Base-by-base conservation (phyloP, 2,113 vertebrate species). In the Podarcis raffonei region DNA sequence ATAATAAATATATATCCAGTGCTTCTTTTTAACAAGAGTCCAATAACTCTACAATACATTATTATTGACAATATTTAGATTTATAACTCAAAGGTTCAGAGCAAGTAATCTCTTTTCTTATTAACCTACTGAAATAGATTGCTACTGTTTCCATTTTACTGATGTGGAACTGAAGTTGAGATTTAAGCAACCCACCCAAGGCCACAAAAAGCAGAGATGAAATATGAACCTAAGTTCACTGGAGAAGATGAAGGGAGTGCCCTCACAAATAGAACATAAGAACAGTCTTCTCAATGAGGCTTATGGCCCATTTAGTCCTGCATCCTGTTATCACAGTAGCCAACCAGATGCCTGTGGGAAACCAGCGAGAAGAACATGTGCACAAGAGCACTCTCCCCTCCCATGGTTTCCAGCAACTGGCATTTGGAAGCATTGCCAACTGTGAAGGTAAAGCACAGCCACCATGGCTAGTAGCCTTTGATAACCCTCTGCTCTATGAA, bases 21-120 rank as follows among this genome's bases (percentile, higher is more conserved):
- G 65, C 57, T 89, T 84, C 80, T 78, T 78, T 84, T 83, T 74
- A 37, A 32, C 39, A 68, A 27, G 48, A 72, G 62, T 77, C n/a
- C 32, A 84, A 84, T 68, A 27, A 87, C 25, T 81, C 66, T 7
- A 80, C 15, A 23, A 16, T 62, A 68, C 59, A 77, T 83, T 66
- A 83, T 83, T 88, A 83, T 66, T 83, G 71, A n/a, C 59, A 77
- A 68, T 53, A 88, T 68, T 83, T 83, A 83, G 59, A 83, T 83
- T 83, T 75, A 77, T 48, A 82, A 27, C 22, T 66, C 81, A 68
- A 6, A 48, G 15, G 76, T 88, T 83, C 71, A 68, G 57, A 53
- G 59, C 57, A 66, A 22, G 39, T 68, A 77, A 30, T 76, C 53
- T n/a, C 23, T 77, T 83, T 83, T 65, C 62, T 88, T 80, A 76